Base-by-base conservation (phyloP, 2,797 vertebrate genomes). In the Coluber constrictor region DNA sequence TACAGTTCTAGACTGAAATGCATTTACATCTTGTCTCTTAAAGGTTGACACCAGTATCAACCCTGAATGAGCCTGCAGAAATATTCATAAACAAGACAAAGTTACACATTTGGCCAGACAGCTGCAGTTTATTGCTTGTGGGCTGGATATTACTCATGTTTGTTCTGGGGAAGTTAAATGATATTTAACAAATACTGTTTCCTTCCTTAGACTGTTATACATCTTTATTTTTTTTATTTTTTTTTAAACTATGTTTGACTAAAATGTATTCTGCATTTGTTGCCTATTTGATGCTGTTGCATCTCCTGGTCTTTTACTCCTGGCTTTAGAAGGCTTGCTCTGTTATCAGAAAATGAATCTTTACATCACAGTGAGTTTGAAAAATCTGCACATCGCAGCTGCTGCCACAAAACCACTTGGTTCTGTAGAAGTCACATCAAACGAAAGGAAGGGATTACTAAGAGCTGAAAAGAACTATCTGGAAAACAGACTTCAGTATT, bases 91-190 rank as follows among this genome's bases (percentile, higher is more conserved):
- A 93, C 86, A 55, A 66, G 93, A 56, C 86, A 37, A 83, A 74
- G 37, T 59, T 83, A 23, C 87, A 92, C 91, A 95, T 92, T n/a
- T 96, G 93, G 89, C 87, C 87, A 92, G 92, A 93, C 94, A 95
- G 93, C 96, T 95, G 94, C 60, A 63, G n/a, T 1, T 92, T 93
- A 90, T 90, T 92, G 37, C 89, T 93, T 74, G n/a, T 47, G 1
- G 3, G 25, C 18, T 88, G 94, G 93, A 93, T 18, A 90, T 83
- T 32, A 92, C 88, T 59, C 0, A 3, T 92, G 95, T 93, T 93
- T 91, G 86, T 63, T 93, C 56, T 32, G 70, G 89, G 87, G 47
- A 90, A 16, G 4, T 92, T 92, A 92, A 94, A 90, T 90, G 51
- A 60, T 27, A 89, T 91, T 86, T 79, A 63, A 87, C 47, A 23